Percentiles rank a stretch among this genome's conserved stretches.
Conservation (phyloP, 1,140 invertebrate species). For the Drosophila nannoptera region DNA sequence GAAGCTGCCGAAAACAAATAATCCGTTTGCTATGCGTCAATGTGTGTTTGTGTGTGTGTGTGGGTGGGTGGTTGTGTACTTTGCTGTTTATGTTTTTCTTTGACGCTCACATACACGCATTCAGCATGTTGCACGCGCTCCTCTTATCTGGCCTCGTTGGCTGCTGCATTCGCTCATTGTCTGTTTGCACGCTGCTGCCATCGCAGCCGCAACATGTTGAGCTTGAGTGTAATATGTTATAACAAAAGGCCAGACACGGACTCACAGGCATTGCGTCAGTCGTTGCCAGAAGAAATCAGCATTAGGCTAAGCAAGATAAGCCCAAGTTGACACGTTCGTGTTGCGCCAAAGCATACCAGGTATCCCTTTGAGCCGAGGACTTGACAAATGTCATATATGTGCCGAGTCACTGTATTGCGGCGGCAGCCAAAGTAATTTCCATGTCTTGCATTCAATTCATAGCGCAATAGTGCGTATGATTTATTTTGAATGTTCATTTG, state of each 20-base stretch:
- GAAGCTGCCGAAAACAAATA: conserved; percentile 73
- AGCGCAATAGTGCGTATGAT: conserved; percentile 71
- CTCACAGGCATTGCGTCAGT: conserved; percentile 3
- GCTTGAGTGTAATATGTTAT: conserved; percentile 68
- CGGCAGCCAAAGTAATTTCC: too few relatives aligned
- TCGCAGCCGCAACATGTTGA: conserved; percentile 72
- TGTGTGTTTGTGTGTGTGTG: conserved; percentile 20
- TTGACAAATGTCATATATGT: not conserved
- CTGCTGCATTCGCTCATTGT: conserved; percentile 42
- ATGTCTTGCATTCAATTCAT: too few relatives aligned
- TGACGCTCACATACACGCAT: conserved; percentile 12
- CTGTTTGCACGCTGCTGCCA: conserved; percentile 55
- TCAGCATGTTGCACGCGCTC: conserved; percentile 37
- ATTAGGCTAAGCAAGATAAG: conserved; percentile 37
- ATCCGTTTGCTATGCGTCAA: conserved; percentile 48
- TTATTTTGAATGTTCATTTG: conserved; percentile 59
- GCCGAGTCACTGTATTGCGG: too few relatives aligned
- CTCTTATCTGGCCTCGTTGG: conserved; percentile 54
- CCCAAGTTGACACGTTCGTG: conserved; percentile 70
- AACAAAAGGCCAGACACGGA: conserved; percentile 60
- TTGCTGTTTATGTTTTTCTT: conserved; percentile 57
- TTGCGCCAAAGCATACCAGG: conserved; percentile 14
- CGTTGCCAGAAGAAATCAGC: not conserved
- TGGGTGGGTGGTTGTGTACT: conserved; percentile 1
- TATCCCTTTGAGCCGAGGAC: too few relatives aligned